Evolutionary conservation across 2,888 invertebrate genomes (phyloP).

Genomic region (Zelleria hepariella): DNA sequence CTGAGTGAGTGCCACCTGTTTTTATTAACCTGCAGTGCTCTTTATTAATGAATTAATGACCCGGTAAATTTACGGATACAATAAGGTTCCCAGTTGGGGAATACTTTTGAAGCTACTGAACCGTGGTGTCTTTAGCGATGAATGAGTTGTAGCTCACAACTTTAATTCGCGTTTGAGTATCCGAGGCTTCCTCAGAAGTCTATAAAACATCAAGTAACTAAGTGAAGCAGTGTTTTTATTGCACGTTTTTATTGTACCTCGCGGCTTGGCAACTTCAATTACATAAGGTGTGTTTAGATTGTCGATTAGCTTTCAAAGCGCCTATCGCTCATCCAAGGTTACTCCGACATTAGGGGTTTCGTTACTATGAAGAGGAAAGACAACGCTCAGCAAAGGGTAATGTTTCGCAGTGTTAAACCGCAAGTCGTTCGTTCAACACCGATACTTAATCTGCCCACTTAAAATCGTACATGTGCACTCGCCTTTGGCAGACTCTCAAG

Average conservation of each 20-base stretch:
- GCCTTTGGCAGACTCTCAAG: constrained; percentile 25
- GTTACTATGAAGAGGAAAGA: neutral
- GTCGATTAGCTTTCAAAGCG: neutral
- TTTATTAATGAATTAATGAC: neutral
- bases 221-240: neutral
- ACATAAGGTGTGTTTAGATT: neutral
- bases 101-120: neutral
- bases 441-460: neutral
- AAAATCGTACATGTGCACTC: constrained; percentile 17
- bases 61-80: neutral
- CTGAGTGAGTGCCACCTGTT: neutral
- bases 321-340: neutral
- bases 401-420: neutral
- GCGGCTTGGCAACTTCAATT: neutral
- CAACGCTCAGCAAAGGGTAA: neutral
- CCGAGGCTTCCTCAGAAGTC: neutral
- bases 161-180: neutral
- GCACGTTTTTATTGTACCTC: neutral
- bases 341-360: neutral
- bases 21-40: neutral
- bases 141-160: neutral
- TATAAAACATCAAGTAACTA: neutral
- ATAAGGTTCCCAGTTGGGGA: neutral
- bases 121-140: neutral
- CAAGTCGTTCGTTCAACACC: neutral